These are phyloP conservation scores for Apis dorsata DNA, from an alignment of 1,140 invertebrate species.

Conservation along the genomic window DNA sequence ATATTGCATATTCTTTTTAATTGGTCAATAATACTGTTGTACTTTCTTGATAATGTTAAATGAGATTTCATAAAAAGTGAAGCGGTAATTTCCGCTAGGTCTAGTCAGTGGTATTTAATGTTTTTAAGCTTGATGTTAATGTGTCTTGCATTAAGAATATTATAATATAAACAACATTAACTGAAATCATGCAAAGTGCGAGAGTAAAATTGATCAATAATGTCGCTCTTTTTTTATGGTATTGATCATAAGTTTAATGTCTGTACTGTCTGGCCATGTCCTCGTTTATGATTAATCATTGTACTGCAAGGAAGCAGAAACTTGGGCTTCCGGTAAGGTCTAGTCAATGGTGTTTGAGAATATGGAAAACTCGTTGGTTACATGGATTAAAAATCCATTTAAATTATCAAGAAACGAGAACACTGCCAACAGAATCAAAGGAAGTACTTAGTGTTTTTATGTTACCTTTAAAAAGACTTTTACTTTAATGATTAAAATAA, in stretches of 20 bases:
- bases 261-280: constrained; percentile 30
- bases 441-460: constrained; percentile 27
- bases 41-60: constrained; percentile 34
- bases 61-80: constrained; percentile 42
- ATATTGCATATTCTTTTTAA: neutral
- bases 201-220: constrained; percentile 28
- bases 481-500: constrained; percentile 8
- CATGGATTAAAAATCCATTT: constrained; percentile 10
- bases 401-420: constrained; percentile 39
- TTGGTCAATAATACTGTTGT: constrained; percentile 18
- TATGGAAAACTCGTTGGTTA: neutral
- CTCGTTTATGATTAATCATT: constrained; percentile 47
- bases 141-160: constrained; percentile 17
- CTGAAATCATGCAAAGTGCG: constrained; percentile 27
- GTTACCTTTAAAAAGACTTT: constrained; percentile 6
- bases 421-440: constrained; percentile 34
- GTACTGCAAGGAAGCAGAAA: constrained; percentile 34
- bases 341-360: constrained; percentile 41
- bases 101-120: constrained; percentile 60
- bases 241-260: neutral
- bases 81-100: constrained; percentile 50
- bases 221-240: neutral
- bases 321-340: constrained; percentile 35
- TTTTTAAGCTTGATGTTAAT: constrained; percentile 17
- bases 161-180: constrained; percentile 16